These are phyloP conservation scores for Brachystomella parvula DNA, from an alignment of 1,140 invertebrate genomes.

Conservation along the genomic window DNA sequence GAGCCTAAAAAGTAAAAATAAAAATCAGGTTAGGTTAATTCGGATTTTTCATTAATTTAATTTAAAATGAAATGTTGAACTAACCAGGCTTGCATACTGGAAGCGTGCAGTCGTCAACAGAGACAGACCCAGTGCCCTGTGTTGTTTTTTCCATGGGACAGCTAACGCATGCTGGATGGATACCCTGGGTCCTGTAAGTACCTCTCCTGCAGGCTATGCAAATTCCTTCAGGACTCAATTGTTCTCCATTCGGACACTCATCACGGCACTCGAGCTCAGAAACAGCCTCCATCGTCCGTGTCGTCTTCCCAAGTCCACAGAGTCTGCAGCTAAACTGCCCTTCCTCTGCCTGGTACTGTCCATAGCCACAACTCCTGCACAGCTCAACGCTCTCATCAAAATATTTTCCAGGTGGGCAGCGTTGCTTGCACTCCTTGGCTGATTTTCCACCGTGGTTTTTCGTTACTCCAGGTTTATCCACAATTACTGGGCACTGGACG, in stretches of 20 bases:
- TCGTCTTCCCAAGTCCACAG: conserved; percentile 87
- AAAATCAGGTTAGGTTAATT: not conserved
- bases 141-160: conserved; percentile 87
- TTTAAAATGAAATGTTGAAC: conserved; percentile 18
- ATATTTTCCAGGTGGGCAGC: conserved; percentile 83
- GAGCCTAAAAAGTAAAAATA: conserved; percentile 50
- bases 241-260: conserved; percentile 81
- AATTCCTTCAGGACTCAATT: conserved; percentile 75
- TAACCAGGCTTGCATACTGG: conserved; percentile 71
- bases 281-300: conserved; percentile 79
- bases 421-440: conserved; percentile 48
- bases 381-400: conserved; percentile 75
- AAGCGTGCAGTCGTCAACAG: conserved; percentile 82
- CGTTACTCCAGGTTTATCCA: conserved; percentile 77
- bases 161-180: conserved; percentile 74
- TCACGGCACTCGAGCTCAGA: conserved; percentile 75
- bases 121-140: conserved; percentile 66
- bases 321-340: conserved; percentile 82
- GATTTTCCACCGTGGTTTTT: conserved; percentile 68
- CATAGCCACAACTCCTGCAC: conserved; percentile 85
- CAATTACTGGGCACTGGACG: conserved; percentile 74
- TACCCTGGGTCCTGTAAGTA: conserved; percentile 77
- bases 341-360: conserved; percentile 84
- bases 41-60: not conserved
- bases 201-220: conserved; percentile 88